Evolutionary conservation across 2,113 vertebrate genomes (phyloP).

Genomic region (Corvus cornix): DNA sequence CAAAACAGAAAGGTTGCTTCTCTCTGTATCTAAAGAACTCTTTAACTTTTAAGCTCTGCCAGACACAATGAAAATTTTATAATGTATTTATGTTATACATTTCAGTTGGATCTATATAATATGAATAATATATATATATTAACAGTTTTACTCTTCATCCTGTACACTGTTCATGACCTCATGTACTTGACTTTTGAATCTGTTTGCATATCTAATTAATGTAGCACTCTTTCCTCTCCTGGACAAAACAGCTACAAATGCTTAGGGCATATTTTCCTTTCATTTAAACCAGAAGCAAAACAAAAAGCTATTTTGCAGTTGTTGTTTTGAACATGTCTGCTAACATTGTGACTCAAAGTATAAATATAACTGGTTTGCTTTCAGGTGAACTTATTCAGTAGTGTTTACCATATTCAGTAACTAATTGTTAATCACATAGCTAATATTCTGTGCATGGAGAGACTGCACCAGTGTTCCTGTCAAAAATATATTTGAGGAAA

Average conservation of each 20-base stretch:
- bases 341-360: neutral
- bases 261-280: neutral
- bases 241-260: neutral
- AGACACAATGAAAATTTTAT: neutral
- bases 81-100: neutral
- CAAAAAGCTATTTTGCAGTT: neutral
- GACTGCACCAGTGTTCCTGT: neutral
- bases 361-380: neutral
- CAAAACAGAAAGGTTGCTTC: neutral
- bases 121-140: neutral
- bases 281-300: neutral
- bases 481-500: neutral
- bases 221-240: neutral
- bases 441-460: neutral
- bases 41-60: neutral
- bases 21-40: neutral
- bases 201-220: neutral
- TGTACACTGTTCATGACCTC: neutral
- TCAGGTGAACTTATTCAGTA: neutral
- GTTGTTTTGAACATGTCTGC: neutral
- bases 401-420: neutral
- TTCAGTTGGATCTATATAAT: neutral
- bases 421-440: neutral
- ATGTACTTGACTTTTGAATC: neutral
- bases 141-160: neutral